Conservation (phyloP, 92 coral and sea anemone genomes). For the Heteractis magnifica region DNA sequence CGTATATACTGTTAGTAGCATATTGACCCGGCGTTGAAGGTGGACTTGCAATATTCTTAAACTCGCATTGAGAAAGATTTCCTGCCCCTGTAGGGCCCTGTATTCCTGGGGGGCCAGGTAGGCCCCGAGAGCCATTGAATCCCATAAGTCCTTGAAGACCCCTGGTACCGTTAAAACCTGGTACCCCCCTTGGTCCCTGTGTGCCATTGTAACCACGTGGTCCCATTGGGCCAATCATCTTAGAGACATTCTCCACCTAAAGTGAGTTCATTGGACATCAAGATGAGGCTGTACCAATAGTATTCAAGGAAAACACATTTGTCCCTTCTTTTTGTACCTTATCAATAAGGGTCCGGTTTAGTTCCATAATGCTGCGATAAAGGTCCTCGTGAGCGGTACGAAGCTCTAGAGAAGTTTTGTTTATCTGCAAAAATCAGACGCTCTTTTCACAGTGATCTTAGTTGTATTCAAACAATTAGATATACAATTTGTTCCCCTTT, state of each 20-base stretch:
- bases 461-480: neutral
- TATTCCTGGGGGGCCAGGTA: slow-evolving; percentile 31
- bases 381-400: neutral
- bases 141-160: slow-evolving; percentile 34
- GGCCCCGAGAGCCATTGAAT: slow-evolving; percentile 28
- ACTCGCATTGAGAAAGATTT: slow-evolving; percentile 24
- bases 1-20: neutral
- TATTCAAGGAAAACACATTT: neutral
- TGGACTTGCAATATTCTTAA: neutral
- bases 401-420: slow-evolving; percentile 12
- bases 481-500: no score
- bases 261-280: neutral
- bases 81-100: slow-evolving; percentile 39
- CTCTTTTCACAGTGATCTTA: neutral
- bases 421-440: slow-evolving; percentile 9
- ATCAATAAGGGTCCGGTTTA: slow-evolving; percentile 18
- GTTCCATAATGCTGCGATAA: slow-evolving; percentile 5
- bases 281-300: neutral
- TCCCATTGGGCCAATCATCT: slow-evolving; percentile 54
- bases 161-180: slow-evolving; percentile 22
- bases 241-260: slow-evolving; percentile 40
- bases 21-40: neutral
- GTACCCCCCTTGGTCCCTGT: slow-evolving; percentile 23
- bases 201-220: slow-evolving; percentile 60
- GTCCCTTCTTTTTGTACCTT: slow-evolving; percentile 4